A percentile compares a stretch with the other conserved stretches of the same genome.
phyloP scores from a whole-genome alignment of 2,888 invertebrate genomes.

The Hypomecis punctinalis region DNA sequence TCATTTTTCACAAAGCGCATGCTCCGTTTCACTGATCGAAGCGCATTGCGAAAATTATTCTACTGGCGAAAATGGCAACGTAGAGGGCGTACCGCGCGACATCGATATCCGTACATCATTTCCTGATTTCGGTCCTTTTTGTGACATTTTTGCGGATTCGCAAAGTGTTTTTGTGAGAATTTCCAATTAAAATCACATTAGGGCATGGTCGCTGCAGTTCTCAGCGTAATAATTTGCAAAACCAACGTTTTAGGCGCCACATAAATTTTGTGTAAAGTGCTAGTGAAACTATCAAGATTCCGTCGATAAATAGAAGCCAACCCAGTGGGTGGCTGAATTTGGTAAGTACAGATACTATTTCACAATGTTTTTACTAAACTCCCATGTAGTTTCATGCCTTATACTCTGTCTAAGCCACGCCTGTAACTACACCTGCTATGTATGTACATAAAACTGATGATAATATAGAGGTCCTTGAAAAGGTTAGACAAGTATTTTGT shows the following conservation, averaged over 20 bases:
- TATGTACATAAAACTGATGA: background rate
- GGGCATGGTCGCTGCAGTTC: conserved; percentile 53
- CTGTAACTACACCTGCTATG: conserved; percentile 2
- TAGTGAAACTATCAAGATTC: conserved; percentile 91
- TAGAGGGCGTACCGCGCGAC: conserved; percentile 62
- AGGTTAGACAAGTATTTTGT: conserved; percentile 14
- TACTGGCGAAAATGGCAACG: conserved; percentile 35
- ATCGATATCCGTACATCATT: conserved; percentile 42
- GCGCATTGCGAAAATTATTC: conserved; percentile 45
- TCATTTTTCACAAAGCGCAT: conserved; percentile 56
- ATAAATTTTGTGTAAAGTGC: conserved; percentile 84
- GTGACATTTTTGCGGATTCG: conserved; percentile 77
- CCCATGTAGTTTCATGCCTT: background rate
- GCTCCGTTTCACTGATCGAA: conserved; percentile 64
- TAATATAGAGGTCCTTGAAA: conserved; percentile 11
- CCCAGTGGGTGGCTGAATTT: conserved; percentile 92
- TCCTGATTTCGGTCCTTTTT: conserved; percentile 67
- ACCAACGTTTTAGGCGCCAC: conserved; percentile 76
- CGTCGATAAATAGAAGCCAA: conserved; percentile 91
- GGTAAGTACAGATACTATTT: conserved; percentile 77
- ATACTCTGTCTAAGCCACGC: conserved; percentile 6
- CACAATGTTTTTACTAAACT: conserved; percentile 1
- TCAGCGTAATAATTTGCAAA: conserved; percentile 37
- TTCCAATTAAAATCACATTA: conserved; percentile 67
- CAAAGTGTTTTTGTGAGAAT: conserved; percentile 70